These are phyloP conservation scores for Diacarnus erythraeanus DNA, from an alignment of 37 sponge, comb jelly and placozoan genomes.

Conservation along the genomic window DNA sequence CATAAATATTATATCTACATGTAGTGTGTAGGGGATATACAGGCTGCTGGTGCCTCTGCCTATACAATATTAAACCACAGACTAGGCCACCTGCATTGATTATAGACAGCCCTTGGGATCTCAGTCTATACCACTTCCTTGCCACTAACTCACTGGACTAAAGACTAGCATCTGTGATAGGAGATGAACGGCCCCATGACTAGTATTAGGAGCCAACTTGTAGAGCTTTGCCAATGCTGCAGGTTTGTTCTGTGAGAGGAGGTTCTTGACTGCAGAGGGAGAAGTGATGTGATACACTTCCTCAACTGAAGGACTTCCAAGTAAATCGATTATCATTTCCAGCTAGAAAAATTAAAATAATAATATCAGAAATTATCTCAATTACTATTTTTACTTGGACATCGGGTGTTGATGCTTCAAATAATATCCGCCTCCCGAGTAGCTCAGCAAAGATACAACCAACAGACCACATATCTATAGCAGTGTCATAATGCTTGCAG, in stretches of 20 bases:
- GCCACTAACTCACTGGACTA: constrained; percentile 63
- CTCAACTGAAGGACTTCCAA: constrained; percentile 66
- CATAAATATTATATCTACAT: neutral
- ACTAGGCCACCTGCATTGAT: neutral
- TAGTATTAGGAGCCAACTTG: constrained; percentile 46
- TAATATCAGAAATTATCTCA: neutral
- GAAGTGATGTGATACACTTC: constrained; percentile 67
- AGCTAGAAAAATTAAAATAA: constrained; percentile 45
- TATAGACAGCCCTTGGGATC: neutral
- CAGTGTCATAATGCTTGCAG: constrained; percentile 81
- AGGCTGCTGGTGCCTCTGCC: neutral
- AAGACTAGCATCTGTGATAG: constrained; percentile 80
- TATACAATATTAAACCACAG: neutral
- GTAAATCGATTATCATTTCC: constrained; percentile 83
- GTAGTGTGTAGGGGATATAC: neutral
- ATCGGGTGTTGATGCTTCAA: constrained; percentile 61
- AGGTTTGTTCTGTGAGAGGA: constrained; percentile 51
- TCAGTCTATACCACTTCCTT: neutral
- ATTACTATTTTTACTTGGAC: constrained; percentile 35
- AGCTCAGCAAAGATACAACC: constrained; percentile 91
- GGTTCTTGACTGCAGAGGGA: constrained; percentile 27
- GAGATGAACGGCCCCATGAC: constrained; percentile 84
- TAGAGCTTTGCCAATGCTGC: constrained; percentile 55
- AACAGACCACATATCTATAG: constrained; percentile 92
- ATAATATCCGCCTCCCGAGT: constrained; percentile 76